phyloP scores from a whole-genome alignment of 2,797 vertebrate genomes.

The Spinus olivaceus region DNA sequence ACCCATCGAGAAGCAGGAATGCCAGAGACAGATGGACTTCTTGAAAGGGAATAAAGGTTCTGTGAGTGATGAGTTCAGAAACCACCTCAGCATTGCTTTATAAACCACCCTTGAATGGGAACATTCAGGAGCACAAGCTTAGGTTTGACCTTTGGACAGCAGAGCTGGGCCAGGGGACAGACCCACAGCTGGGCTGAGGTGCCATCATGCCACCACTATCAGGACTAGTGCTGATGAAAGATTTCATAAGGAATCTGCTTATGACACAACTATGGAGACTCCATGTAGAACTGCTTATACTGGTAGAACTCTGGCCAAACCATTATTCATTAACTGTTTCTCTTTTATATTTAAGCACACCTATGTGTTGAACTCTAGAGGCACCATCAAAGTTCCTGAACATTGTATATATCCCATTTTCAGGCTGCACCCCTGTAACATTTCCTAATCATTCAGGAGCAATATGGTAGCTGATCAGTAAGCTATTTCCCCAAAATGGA shows the following conservation, averaged over 20 bases:
- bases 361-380: fast-evolving
- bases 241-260: neutral
- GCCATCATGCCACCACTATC: neutral
- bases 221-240: neutral
- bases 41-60: neutral
- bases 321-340: neutral
- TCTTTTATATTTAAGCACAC: neutral
- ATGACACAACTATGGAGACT: neutral
- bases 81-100: neutral
- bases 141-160: neutral
- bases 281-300: neutral
- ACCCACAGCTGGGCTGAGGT: neutral
- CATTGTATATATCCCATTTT: neutral
- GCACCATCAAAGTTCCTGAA: neutral
- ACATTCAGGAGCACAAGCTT: neutral
- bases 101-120: neutral
- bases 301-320: neutral
- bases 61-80: neutral
- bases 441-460: neutral
- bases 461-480: neutral
- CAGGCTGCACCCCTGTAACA: neutral
- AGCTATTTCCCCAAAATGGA: neutral
- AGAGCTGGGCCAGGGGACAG: neutral
- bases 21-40: neutral
- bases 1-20: neutral